Evolutionary conservation across 2,888 invertebrate species (phyloP).

Genomic region (Caenorhabditis macrosperma): DNA sequence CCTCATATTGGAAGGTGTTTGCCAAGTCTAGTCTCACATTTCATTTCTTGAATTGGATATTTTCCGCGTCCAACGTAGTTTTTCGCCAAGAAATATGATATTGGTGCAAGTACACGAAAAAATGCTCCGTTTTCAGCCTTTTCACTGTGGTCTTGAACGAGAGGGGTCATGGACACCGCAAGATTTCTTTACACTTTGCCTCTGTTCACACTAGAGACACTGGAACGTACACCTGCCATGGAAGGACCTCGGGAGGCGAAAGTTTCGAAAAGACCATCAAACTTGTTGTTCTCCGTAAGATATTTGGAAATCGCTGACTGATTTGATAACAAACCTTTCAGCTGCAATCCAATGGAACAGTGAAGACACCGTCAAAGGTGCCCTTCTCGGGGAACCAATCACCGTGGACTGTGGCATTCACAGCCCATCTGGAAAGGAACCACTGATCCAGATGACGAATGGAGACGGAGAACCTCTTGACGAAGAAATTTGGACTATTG

Average conservation of each 20-base stretch:
- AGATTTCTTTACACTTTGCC: conserved; percentile 70
- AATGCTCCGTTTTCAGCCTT: conserved; percentile 58
- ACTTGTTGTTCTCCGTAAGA: conserved; percentile 66
- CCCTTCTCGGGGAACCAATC: conserved; percentile 72
- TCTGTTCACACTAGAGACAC: conserved; percentile 65
- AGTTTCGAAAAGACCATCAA: conserved; percentile 58
- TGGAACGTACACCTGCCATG: conserved; percentile 66
- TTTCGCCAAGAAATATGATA: conserved; percentile 36
- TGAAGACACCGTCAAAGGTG: conserved; percentile 66
- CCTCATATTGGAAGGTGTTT: background rate
- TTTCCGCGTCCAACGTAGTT: conserved; percentile 32
- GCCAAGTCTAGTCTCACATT: conserved; percentile 30
- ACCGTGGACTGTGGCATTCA: conserved; percentile 75
- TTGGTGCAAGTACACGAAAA: conserved; percentile 20
- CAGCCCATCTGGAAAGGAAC: conserved; percentile 52
- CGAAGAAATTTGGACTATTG: conserved; percentile 66
- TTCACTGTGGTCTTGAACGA: conserved; percentile 68
- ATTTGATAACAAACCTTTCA: conserved; percentile 22
- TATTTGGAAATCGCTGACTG: background rate
- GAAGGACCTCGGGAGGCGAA: conserved; percentile 65
- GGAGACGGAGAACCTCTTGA: conserved; percentile 72
- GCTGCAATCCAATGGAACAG: conserved; percentile 73
- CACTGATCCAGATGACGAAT: conserved; percentile 70
- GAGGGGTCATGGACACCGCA: conserved; percentile 59
- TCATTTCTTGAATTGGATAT: conserved; percentile 57